Conservation (phyloP, 2,888 invertebrate species). For the Heterodera filipjevi region DNA sequence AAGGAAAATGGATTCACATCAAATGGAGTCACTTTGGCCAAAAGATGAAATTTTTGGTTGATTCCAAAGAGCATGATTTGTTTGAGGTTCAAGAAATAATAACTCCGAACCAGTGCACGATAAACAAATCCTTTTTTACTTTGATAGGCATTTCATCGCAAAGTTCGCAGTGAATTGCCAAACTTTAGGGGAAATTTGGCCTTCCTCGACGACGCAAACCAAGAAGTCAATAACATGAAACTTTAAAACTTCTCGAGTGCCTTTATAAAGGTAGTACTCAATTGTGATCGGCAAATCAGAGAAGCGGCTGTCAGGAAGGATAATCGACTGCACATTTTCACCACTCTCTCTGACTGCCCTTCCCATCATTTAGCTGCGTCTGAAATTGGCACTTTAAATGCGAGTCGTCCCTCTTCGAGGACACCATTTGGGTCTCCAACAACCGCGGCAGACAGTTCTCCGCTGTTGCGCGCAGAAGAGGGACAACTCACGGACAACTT, state of each 20-base stretch:
- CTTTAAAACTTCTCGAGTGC: neutral
- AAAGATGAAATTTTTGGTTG: constrained; percentile 5
- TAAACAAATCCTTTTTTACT: too few relatives aligned
- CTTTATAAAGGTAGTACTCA: constrained; percentile 7
- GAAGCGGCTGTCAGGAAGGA: neutral
- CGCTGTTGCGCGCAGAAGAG: neutral
- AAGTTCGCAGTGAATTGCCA: neutral
- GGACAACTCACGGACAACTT: neutral
- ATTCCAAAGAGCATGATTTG: neutral
- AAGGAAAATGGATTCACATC: neutral
- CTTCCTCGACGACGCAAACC: neutral
- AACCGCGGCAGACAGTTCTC: neutral
- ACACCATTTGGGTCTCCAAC: neutral
- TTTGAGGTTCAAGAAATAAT: neutral
- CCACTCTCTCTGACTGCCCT: neutral
- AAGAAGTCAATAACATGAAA: neutral
- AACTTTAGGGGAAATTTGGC: constrained; percentile 16
- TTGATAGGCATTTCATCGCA: neutral
- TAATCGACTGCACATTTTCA: constrained; percentile 17
- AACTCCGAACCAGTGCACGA: neutral
- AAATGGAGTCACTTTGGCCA: constrained; percentile 20
- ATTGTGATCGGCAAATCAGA: constrained; percentile 16
- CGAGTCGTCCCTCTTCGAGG: neutral
- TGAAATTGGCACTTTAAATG: constrained; percentile 11
- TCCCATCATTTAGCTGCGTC: constrained; percentile 13